Evolutionary conservation across 1,140 invertebrate species (phyloP), one percentile per base, ranked within the genome.

Genomic region (Zelostemma sp.): DNA sequence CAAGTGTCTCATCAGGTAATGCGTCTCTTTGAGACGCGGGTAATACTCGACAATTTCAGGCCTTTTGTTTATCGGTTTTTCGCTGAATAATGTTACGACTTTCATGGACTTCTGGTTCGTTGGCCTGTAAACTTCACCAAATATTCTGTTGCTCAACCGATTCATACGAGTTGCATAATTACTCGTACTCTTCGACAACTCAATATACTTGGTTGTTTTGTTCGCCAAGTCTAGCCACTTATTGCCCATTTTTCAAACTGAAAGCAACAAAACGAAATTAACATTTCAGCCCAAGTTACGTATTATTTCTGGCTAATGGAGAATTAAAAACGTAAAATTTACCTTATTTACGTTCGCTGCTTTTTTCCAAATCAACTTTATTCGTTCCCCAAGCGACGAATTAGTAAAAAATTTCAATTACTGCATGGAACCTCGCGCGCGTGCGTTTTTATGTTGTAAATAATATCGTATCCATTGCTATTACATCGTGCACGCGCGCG

Each of bases 111-210:
- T 92, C 0, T 76, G 51, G 75, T 89, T 90, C 0, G 92, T 95
- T 0, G 91, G 89, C 61, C 93, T 88, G 0, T 89, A 88, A 9
- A 96, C 92, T 87, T 98, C 95, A 0, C 92, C 93, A 84, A 98
- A 98, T 70, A 98, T 97, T 73, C 91, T 87, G 72, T 94, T 93
- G 47, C 94, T 94, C 15, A 98, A 85, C 40, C 91, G 88, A 68
- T 92, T 91, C 95, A 98, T 98, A 12, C 93, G 88, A 5, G 87
- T 88, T 0, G 93, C 93, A 82, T 98, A 98, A 66, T 89, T 90
- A 0, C 93, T 94, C 1, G 88, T 83, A 12, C 89, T 82, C 68
- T 91, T 91, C 11, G 89, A 87, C 19, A 96, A 81, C 49, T 92
- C 84, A 3, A 88, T 80, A 73, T 96, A 95, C 81, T 91, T 92